These are phyloP conservation scores for Pseudomyrmex cubaensis DNA, from an alignment of 1,140 invertebrate genomes.

Conservation along the genomic window DNA sequence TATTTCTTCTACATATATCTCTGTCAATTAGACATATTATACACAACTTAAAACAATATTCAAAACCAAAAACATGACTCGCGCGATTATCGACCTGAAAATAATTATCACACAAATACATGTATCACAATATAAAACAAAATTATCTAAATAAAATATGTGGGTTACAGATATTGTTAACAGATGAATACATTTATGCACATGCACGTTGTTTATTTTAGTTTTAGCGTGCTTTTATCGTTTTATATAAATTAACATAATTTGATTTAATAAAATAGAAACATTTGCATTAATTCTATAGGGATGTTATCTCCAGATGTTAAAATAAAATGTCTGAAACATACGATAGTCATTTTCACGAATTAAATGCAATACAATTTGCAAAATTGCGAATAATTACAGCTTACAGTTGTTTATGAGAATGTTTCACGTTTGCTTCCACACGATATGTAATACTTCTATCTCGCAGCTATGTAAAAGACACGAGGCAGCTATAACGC, in stretches of 20 bases:
- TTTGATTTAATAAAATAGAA: not conserved
- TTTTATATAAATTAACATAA: conserved; percentile 9
- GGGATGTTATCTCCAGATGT: not conserved
- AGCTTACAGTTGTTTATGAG: not conserved
- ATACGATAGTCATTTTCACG: not conserved
- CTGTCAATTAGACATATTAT: not conserved
- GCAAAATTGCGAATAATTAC: not conserved
- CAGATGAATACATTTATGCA: not conserved
- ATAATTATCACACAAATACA: not conserved
- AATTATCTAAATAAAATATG: conserved; percentile 38
- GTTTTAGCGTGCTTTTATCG: not conserved
- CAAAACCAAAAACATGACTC: too few species aligned
- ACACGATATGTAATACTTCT: not conserved
- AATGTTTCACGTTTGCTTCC: not conserved
- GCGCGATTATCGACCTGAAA: not conserved
- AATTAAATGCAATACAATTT: not conserved
- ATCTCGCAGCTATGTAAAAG: not conserved
- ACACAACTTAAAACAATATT: too few species aligned
- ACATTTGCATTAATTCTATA: not conserved
- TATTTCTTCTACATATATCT: not conserved
- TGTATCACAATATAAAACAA: conserved; percentile 25
- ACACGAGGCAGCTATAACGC: not conserved
- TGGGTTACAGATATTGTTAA: not conserved
- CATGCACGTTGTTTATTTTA: not conserved
- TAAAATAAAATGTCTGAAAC: not conserved